Evolutionary conservation across 2,888 invertebrate genomes (phyloP).

Genomic region (Conomelus anceps): DNA sequence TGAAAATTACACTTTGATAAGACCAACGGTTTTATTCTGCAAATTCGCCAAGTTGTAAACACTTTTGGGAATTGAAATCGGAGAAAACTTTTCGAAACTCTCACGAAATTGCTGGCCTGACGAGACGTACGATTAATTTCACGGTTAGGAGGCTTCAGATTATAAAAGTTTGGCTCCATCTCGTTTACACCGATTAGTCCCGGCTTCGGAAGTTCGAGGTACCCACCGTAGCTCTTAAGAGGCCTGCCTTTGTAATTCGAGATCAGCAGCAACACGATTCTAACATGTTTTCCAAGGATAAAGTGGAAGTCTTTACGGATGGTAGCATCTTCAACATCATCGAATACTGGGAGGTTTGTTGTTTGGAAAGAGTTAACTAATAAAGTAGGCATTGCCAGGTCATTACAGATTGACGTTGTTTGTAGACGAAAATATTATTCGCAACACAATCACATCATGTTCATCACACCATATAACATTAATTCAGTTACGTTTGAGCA

Average conservation of each 20-base stretch:
- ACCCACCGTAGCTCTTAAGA: neutral
- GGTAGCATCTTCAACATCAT: neutral
- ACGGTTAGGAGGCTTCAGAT: neutral
- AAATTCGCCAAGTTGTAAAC: neutral
- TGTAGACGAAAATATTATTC: neutral
- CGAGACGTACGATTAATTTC: neutral
- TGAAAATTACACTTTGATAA: neutral
- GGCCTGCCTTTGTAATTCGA: neutral
- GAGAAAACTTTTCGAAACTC: neutral
- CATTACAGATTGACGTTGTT: neutral
- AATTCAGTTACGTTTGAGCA: too few species aligned
- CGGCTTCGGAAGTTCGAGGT: neutral
- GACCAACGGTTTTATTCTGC: neutral
- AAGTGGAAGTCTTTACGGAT: neutral
- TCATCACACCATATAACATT: too few species aligned
- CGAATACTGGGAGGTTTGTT: neutral
- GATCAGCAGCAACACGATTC: too few species aligned
- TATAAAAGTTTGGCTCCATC: neutral
- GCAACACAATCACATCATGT: too few species aligned
- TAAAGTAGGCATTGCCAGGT: too few species aligned
- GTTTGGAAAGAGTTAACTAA: neutral
- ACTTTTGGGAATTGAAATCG: neutral
- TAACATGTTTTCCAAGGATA: neutral
- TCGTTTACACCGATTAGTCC: neutral
- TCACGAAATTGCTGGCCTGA: neutral